phyloP scores from a whole-genome alignment of 2,797 vertebrate species.

The Sebastes hopkinsi region DNA sequence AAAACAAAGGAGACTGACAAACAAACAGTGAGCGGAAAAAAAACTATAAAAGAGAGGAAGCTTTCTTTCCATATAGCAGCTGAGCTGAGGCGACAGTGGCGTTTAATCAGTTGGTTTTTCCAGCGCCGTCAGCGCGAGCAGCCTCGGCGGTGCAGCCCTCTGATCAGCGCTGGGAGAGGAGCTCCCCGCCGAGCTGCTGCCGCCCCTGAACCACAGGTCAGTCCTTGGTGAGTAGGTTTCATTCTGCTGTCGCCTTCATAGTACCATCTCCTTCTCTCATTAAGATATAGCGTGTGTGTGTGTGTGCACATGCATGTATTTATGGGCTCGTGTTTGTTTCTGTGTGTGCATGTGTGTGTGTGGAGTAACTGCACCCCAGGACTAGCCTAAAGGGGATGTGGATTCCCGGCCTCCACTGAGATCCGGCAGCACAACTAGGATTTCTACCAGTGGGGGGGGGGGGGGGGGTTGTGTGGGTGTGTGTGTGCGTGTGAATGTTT shows the following conservation, averaged over 20 bases:
- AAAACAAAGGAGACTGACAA: conserved; percentile 83
- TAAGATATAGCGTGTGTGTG: conserved; percentile 67
- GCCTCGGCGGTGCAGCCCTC: conserved; percentile 72
- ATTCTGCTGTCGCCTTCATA: conserved; percentile 76
- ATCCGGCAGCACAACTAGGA: conserved; percentile 73
- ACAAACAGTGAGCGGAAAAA: conserved; percentile 79
- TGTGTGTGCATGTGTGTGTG: conserved; percentile 27
- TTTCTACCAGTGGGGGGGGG: conserved; percentile 66
- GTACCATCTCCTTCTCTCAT: conserved; percentile 75
- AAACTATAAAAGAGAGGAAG: conserved; percentile 76
- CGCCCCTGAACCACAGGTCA: conserved; percentile 84
- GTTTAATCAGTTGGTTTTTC: conserved; percentile 84
- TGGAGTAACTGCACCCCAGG: conserved; percentile 82
- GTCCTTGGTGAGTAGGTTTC: conserved; percentile 81
- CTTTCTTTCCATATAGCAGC: conserved; percentile 79
- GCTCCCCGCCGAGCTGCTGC: conserved; percentile 72
- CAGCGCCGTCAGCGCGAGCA: conserved; percentile 74
- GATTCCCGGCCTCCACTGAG: conserved; percentile 80
- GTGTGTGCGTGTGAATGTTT: conserved; percentile 44
- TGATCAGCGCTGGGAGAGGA: conserved; percentile 81
- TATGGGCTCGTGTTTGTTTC: conserved; percentile 52
- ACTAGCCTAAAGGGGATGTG: conserved; percentile 85
- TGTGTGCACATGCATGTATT: conserved; percentile 38
- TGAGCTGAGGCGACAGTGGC: conserved; percentile 78
- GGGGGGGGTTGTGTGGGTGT: conserved; percentile 42